These are phyloP conservation scores for Poecilia wingei DNA, from an alignment of 2,797 vertebrate genomes.

Conservation along the genomic window DNA sequence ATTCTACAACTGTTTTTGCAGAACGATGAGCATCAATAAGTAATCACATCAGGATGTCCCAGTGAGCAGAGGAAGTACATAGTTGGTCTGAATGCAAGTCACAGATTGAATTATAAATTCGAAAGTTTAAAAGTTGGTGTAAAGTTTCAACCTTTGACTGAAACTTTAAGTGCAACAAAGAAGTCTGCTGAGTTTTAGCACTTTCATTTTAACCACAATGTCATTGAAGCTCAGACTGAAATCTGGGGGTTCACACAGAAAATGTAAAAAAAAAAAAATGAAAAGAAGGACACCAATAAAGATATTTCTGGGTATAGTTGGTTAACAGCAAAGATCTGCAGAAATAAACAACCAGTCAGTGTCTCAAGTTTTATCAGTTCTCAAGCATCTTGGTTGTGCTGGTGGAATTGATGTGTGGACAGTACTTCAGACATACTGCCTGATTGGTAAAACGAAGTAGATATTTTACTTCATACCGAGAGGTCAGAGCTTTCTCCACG, in stretches of 20 bases:
- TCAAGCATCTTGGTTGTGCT: background rate
- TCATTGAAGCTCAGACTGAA: background rate
- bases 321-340: background rate
- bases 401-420: background rate
- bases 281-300: background rate
- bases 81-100: background rate
- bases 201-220: background rate
- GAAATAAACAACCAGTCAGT: background rate
- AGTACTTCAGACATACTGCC: background rate
- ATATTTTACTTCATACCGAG: background rate
- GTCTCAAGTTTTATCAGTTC: background rate
- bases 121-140: background rate
- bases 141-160: background rate
- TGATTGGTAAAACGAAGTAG: background rate
- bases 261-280: background rate
- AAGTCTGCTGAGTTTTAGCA: background rate
- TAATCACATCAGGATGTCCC: background rate
- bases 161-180: background rate
- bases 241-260: background rate
- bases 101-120: background rate
- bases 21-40: background rate
- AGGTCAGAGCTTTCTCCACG: background rate
- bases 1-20: background rate
- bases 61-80: background rate
- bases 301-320: background rate